Base-by-base conservation (phyloP, 2,888 invertebrate genomes). In the Stegophylla sp. region DNA sequence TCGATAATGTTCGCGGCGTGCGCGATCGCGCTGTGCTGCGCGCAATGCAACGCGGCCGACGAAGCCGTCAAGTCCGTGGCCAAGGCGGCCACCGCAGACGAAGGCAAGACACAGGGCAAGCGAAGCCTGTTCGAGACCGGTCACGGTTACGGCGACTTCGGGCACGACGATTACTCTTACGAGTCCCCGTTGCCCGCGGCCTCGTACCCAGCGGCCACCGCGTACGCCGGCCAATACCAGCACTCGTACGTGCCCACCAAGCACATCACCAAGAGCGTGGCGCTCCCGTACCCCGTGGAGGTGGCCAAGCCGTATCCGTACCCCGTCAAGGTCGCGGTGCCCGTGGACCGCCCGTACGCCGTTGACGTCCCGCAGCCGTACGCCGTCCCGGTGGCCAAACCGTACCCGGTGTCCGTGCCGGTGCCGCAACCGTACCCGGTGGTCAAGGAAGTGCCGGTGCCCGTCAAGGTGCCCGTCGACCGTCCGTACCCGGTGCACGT, bases 251-350 rank as follows among this genome's bases (percentile, higher is more conserved):
- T 88, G 23, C 84, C 85, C 23, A 86, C 87, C 48, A 86, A 88
- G 7, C 87, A 87, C 69, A 87, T 88, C 82, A 88, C 88, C 82
- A 87, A 88, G 7, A 86, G 88, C 20, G 88, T 89, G 51, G 88
- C 88, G 77, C 88, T 89, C 5, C 89, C 88, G 64, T 87, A 88
- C 84, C 87, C 88, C 12, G 88, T 88, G 83, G 87, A 88, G 82
- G 84, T 84, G 13, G 84, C 85, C 12, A 84, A 85, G 67, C 85
- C 85, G 13, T 83, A 84, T 2, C 83, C 83, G 20, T 84, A 84
- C 17, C 83, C 84, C 4, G 83, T 84, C 10, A 83, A 84, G 23
- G 84, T 84, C 82, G 84, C 85, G 13, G 85, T 85, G 73, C 85
- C 85, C 1, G 85, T 85, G 28, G 84, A 85, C 81, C 84, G 85